These are phyloP conservation scores for Chionomys nivalis DNA, from an alignment of 2,113 vertebrate species.

Conservation along the genomic window DNA sequence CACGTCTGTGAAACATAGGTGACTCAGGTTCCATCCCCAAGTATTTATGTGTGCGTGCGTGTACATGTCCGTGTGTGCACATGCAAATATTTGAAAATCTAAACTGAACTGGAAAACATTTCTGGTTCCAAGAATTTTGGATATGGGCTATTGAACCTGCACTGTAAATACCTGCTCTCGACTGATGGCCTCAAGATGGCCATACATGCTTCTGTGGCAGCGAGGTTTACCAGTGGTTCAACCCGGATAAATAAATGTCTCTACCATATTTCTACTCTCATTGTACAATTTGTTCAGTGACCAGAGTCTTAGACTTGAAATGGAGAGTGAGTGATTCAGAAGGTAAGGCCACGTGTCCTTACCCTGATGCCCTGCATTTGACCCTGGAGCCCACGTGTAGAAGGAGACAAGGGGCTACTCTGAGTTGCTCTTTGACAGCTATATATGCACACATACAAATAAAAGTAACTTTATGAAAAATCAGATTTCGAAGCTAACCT, in stretches of 20 bases:
- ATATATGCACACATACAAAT: background rate
- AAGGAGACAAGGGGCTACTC: background rate
- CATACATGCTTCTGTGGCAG: background rate
- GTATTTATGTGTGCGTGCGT: background rate
- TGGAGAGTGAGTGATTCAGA: background rate
- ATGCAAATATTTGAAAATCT: background rate
- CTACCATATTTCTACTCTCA: background rate
- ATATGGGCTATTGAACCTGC: background rate
- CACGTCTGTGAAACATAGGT: background rate
- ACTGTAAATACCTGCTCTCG: background rate
- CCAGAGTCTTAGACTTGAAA: background rate
- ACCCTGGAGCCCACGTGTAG: background rate
- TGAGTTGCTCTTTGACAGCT: background rate
- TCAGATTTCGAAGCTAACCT: background rate
- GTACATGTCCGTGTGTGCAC: background rate
- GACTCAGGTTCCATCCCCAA: background rate
- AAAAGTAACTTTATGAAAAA: background rate
- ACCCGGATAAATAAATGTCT: background rate
- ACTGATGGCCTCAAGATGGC: constrained; percentile 22
- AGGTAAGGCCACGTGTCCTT: background rate
- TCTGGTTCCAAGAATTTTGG: background rate
- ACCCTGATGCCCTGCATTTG: background rate
- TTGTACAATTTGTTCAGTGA: constrained; percentile 23
- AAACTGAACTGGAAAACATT: background rate
- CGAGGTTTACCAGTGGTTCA: constrained; percentile 1